Evolutionary conservation across 1,140 invertebrate species (phyloP).

Genomic region (Drosophila pandora): DNA sequence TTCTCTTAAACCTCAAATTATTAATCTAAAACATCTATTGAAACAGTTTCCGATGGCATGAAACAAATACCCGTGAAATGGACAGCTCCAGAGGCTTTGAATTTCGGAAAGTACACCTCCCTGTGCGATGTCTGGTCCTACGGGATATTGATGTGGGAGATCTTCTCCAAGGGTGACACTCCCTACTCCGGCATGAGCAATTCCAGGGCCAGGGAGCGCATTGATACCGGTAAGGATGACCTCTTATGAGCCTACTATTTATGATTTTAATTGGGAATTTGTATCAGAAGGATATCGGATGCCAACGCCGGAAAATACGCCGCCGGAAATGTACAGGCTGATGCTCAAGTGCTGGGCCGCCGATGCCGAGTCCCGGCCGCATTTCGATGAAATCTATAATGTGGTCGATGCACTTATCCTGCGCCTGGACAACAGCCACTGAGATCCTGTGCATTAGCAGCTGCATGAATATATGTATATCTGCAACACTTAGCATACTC

Average conservation of each 20-base stretch:
- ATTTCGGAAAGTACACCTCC: constrained; percentile 98
- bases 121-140: constrained; percentile 99
- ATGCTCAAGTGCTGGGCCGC: constrained; percentile 98
- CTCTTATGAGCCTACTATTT: neutral
- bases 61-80: constrained; percentile 99
- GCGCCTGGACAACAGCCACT: constrained; percentile 80
- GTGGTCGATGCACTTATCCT: constrained; percentile 80
- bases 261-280: neutral
- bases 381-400: constrained; percentile 94
- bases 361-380: constrained; percentile 94
- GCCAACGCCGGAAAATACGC: constrained; percentile 94
- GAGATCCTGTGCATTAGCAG: constrained; percentile 10
- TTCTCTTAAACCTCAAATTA: neutral
- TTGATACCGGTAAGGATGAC: constrained; percentile 90
- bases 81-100: constrained; percentile 98
- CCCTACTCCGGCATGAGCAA: constrained; percentile 98
- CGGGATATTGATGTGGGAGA: constrained; percentile 98
- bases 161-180: constrained; percentile 96
- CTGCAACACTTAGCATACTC: constrained; percentile 49
- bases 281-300: constrained; percentile 92
- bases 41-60: constrained; percentile 95
- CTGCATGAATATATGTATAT: neutral
- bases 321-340: constrained; percentile 94
- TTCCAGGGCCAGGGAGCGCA: constrained; percentile 95
- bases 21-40: neutral